phyloP scores from a whole-genome alignment of 2,888 invertebrate genomes.

The Malacosoma neustria region DNA sequence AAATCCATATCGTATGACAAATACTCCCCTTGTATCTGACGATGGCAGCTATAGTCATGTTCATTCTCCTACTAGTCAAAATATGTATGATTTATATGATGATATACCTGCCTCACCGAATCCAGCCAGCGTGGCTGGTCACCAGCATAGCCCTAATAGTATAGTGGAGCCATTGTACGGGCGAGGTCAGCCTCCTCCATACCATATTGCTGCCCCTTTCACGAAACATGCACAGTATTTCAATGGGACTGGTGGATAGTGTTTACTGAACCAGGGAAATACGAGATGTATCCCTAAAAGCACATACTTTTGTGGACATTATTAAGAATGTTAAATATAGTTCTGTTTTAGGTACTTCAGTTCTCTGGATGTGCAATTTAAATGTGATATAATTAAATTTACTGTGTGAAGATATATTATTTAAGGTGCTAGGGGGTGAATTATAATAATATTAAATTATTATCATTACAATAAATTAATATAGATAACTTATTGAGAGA shows the following conservation, averaged over 20 bases:
- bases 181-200: conserved; percentile 82
- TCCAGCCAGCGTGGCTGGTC: conserved; percentile 50
- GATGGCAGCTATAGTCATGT: conserved; percentile 65
- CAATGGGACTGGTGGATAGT: conserved; percentile 69
- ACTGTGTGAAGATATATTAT: conserved; percentile 35
- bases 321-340: conserved; percentile 21
- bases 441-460: conserved; percentile 19
- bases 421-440: conserved; percentile 63
- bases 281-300: conserved; percentile 24
- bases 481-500: conserved; percentile 1
- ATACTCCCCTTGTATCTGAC: conserved; percentile 62
- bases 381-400: conserved; percentile 60
- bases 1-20: conserved; percentile 67
- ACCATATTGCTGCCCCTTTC: conserved; percentile 88
- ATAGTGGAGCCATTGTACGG: conserved; percentile 48
- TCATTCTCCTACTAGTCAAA: conserved; percentile 59
- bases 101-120: conserved; percentile 54
- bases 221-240: conserved; percentile 86
- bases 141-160: conserved; percentile 55
- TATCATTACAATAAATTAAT: conserved; percentile 5
- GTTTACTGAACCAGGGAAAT: conserved; percentile 28
- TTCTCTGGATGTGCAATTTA: conserved; percentile 64
- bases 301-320: conserved; percentile 33
- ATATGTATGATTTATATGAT: conserved; percentile 67
- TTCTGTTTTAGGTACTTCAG: conserved; percentile 15